Percentiles rank a stretch among this genome's conserved stretches.
phyloP scores from a whole-genome alignment of 2,113 vertebrate species.

The Typhlomys cinereus region DNA sequence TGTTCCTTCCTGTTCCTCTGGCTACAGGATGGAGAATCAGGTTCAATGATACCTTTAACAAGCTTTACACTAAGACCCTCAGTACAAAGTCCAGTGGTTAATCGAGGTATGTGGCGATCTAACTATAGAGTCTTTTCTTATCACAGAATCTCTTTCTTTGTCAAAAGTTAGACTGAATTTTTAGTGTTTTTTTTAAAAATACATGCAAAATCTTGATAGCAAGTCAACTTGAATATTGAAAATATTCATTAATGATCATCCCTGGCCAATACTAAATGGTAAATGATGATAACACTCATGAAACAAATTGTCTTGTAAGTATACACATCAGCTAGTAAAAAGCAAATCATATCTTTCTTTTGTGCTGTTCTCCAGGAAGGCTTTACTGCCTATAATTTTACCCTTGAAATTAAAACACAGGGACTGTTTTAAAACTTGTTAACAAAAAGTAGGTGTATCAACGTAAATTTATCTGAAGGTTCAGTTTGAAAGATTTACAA shows the following conservation, averaged over 20 bases:
- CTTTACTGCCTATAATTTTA: not conserved
- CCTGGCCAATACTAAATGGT: not conserved
- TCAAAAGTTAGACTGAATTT: not conserved
- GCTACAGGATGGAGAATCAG: not conserved
- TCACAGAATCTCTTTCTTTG: not conserved
- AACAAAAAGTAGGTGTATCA: not conserved
- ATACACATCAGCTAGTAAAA: not conserved
- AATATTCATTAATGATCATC: not conserved
- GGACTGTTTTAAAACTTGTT: not conserved
- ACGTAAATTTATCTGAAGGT: not conserved
- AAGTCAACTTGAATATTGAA: not conserved
- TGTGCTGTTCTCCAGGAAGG: not conserved
- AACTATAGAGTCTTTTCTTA: not conserved
- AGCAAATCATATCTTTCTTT: not conserved
- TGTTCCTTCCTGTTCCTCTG: not conserved
- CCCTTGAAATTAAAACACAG: not conserved
- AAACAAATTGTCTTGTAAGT: constrained; percentile 20
- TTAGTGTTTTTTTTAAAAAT: not conserved
- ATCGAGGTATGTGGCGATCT: not conserved
- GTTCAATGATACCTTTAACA: not conserved
- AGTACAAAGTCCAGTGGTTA: not conserved
- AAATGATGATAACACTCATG: not conserved
- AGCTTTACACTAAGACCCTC: not conserved
- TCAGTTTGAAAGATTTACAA: not conserved
- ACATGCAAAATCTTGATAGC: not conserved